Percentiles rank a stretch among this genome's conserved stretches.
Evolutionary conservation across 2,797 vertebrate species (phyloP).

Genomic region (Leptoclinus maculatus): DNA sequence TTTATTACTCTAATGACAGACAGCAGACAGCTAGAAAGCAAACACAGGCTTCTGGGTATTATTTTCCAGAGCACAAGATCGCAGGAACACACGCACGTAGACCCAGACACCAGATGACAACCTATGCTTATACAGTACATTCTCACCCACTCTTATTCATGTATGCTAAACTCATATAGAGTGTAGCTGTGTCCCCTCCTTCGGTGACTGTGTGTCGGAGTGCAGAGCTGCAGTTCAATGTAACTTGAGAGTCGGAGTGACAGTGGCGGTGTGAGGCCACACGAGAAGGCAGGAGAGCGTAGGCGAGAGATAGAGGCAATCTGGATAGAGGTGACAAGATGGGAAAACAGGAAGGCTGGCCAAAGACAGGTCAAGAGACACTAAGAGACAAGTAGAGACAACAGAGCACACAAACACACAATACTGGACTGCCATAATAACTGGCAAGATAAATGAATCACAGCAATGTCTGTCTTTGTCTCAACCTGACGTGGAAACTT

Average conservation of each 20-base stretch:
- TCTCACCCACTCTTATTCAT: conserved; percentile 50
- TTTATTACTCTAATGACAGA: conserved; percentile 88
- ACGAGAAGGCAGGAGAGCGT: conserved; percentile 24
- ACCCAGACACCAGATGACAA: conserved; percentile 54
- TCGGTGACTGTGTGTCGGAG: conserved; percentile 16
- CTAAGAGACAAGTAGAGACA: conserved; percentile 45
- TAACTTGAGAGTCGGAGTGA: conserved; percentile 35
- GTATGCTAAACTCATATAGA: conserved; percentile 33
- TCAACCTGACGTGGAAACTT: conserved; percentile 51
- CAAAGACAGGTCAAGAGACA: conserved; percentile 60
- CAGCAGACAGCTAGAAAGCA: conserved; percentile 75
- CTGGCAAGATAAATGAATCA: conserved; percentile 62
- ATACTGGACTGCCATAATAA: conserved; percentile 40
- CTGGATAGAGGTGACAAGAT: conserved; percentile 62
- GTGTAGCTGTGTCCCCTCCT: conserved; percentile 14
- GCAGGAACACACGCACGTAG: conserved; percentile 39
- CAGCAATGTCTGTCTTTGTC: conserved; percentile 61
- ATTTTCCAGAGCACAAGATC: conserved; percentile 61
- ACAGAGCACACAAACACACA: conserved; percentile 17
- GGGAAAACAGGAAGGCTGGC: conserved; percentile 46
- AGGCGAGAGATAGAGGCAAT: conserved; percentile 33
- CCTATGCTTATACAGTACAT: conserved; percentile 55
- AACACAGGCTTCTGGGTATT: conserved; percentile 74
- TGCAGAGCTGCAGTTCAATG: conserved; percentile 2
- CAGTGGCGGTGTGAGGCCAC: conserved; percentile 39